Evolutionary conservation across 2,888 invertebrate species (phyloP).

Genomic region (Lutraria lutraria): DNA sequence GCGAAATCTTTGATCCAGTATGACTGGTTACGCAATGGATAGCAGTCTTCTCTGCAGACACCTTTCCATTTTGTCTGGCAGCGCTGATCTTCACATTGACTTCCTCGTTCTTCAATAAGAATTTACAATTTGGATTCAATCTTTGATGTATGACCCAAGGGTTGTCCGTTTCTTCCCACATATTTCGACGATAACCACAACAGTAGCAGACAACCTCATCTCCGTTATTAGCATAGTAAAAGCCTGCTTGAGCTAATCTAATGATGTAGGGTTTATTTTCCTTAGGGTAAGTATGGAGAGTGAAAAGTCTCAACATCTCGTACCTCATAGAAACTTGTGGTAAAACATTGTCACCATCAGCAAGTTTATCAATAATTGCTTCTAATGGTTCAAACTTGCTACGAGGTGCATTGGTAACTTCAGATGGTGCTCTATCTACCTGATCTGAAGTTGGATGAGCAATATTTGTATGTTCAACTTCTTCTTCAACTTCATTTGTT

Average conservation of each 20-base stretch:
- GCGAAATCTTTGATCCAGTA: neutral
- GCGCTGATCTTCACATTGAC: slow-evolving; percentile 40
- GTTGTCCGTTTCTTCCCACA: slow-evolving; percentile 45
- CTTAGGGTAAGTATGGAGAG: slow-evolving; percentile 34
- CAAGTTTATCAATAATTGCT: slow-evolving; percentile 32
- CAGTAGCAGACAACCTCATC: slow-evolving; percentile 55
- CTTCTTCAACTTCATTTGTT: neutral
- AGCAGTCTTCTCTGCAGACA: neutral
- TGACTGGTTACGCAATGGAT: neutral
- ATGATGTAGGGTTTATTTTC: slow-evolving; percentile 47
- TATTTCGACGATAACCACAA: slow-evolving; percentile 41
- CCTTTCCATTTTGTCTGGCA: neutral
- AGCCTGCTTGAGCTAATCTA: slow-evolving; percentile 42
- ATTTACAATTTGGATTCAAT: slow-evolving; percentile 40
- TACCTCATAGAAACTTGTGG: slow-evolving; percentile 46
- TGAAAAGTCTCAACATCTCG: slow-evolving; percentile 49
- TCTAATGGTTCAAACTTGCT: slow-evolving; percentile 29
- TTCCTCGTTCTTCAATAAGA: slow-evolving; percentile 29
- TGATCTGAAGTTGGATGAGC: neutral
- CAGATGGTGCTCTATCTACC: neutral
- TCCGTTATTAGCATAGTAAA: slow-evolving; percentile 40
- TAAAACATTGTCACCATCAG: slow-evolving; percentile 33
- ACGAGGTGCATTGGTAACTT: neutral
- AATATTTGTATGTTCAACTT: neutral
- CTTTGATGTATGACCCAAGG: slow-evolving; percentile 40